Conservation (phyloP, 2,888 invertebrate genomes). For the Torymus texanus region DNA sequence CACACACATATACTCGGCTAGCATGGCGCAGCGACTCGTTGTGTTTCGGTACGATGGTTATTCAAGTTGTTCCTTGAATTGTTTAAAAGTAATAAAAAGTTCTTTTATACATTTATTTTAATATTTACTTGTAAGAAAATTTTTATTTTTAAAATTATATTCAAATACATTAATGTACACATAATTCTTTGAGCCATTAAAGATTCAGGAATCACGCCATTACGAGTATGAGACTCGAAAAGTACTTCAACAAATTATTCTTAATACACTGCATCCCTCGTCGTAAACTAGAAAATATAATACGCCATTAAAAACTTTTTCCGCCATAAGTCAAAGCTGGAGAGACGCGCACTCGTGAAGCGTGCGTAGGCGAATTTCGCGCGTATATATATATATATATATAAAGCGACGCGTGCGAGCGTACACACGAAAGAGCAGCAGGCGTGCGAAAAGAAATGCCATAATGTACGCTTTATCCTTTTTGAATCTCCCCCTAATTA, state of each 20-base stretch:
- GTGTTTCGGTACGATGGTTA: too few relatives aligned
- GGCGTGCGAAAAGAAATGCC: conserved; percentile 42
- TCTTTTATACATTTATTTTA: too few relatives aligned
- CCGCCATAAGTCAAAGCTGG: conserved; percentile 9
- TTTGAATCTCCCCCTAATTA: conserved; percentile 72
- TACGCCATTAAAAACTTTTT: conserved; percentile 28
- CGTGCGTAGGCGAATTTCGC: neutral
- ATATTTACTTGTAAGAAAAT: too few relatives aligned
- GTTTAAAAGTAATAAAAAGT: too few relatives aligned
- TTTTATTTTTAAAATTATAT: too few relatives aligned
- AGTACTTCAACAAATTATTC: neutral
- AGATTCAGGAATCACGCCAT: neutral
- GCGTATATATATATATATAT: too few relatives aligned
- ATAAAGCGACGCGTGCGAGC: neutral
- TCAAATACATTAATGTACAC: too few relatives aligned
- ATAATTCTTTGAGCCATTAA: too few relatives aligned
- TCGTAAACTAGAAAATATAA: conserved; percentile 8
- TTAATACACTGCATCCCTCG: neutral
- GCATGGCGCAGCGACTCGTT: too few relatives aligned
- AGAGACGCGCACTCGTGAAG: conserved; percentile 1
- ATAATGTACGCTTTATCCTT: conserved; percentile 65
- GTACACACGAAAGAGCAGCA: neutral
- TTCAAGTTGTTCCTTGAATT: too few relatives aligned
- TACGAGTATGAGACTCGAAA: neutral
- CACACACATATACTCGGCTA: too few relatives aligned